Evolutionary conservation across 2,113 vertebrate species (phyloP), one percentile per base, ranked within the genome.

Genomic region (Hippocampus barbouri): DNA sequence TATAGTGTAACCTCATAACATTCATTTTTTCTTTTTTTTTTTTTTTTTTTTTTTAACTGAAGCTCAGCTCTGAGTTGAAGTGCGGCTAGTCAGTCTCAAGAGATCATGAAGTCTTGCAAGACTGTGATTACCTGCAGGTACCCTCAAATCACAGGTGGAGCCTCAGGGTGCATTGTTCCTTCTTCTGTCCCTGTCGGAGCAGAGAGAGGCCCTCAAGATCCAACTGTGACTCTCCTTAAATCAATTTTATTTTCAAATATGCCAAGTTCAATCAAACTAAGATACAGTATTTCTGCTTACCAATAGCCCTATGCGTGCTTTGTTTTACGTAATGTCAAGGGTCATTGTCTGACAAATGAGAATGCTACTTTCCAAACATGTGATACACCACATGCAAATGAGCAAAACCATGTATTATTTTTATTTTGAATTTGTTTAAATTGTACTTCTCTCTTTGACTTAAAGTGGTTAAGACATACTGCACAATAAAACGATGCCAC

Each of bases 1-100:
- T 62, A 75, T 71, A 16, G 14, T 79, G 61, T 53, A 66, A 64
- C 67, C 47, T 84, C 79, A 85, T 86, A 83, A 81, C 80, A 85
- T 73, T 4, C 4, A 14, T 45, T 12, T 11, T 45, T 45, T 45
- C 14, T 10, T 45, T 45, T 12, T 11, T 45, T 45, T 45, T 45
- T 10, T 30, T 2, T 1, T 30, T 2, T 30, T 30, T 3, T 45
- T 45, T 45, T 45, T 2, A 12, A 43, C 53, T 5, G 8, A 64
- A 51, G 63, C 51, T 70, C 38, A 76, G 77, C 2, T 25, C 67
- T 54, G 75, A 71, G 27, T 16, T 66, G 23, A 27, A 25, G 2
- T 45, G 43, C 43, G 49, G 49, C 49, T 53, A 1, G 18, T 53
- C 18, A 20, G 49, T 38, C 30, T 51, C 18, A 18, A 6, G 49